These are phyloP conservation scores for Odontamblyopus rebecca DNA, from an alignment of 2,797 vertebrate genomes.

Conservation along the genomic window DNA sequence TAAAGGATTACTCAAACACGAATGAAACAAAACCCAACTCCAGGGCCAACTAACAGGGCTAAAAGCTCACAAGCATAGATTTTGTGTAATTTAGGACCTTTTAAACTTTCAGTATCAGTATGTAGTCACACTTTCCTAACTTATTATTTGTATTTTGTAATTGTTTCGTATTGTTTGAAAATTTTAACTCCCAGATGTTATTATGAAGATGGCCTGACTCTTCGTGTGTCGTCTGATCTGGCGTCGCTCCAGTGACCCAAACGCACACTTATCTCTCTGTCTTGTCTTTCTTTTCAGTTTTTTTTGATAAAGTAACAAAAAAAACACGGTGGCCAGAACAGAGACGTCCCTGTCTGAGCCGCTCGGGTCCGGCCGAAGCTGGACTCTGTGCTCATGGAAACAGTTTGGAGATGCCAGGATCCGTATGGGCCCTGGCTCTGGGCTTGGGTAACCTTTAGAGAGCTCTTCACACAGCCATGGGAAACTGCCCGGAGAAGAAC, in stretches of 20 bases:
- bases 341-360: constrained; percentile 34
- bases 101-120: too few relatives aligned
- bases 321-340: constrained; percentile 21
- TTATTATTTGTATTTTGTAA: too few relatives aligned
- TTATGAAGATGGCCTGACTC: not conserved
- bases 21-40: too few relatives aligned
- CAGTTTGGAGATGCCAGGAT: constrained; percentile 60
- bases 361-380: constrained; percentile 33
- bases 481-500: constrained; percentile 58
- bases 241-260: constrained; percentile 7
- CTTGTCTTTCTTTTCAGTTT: not conserved
- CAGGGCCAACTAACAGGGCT: too few relatives aligned
- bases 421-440: constrained; percentile 37
- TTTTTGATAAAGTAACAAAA: not conserved
- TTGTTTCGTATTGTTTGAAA: too few relatives aligned
- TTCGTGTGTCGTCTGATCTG: not conserved
- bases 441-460: constrained; percentile 64
- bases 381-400: constrained; percentile 51
- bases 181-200: too few relatives aligned
- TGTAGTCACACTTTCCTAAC: too few relatives aligned
- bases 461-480: constrained; percentile 51
- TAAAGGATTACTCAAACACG: too few relatives aligned
- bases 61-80: too few relatives aligned
- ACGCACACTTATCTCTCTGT: not conserved
- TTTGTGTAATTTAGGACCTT: too few relatives aligned